These are phyloP conservation scores for Rhodophaea formosa DNA, from an alignment of 2,888 invertebrate genomes.

Conservation along the genomic window DNA sequence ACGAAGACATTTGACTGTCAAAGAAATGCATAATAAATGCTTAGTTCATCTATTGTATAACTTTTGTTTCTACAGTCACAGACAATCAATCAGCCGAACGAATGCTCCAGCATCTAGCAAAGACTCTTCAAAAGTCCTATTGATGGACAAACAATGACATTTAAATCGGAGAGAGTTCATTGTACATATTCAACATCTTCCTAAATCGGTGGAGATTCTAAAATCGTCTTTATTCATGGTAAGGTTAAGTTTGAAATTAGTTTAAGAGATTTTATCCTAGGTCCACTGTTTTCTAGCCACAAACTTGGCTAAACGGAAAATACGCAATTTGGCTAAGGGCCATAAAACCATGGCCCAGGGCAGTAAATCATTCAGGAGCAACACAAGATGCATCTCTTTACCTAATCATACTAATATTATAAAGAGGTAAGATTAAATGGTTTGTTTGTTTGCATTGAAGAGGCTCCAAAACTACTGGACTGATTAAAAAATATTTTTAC, in stretches of 20 bases:
- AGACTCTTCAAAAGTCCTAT: slow-evolving; percentile 31
- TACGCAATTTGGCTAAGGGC: too few relatives aligned
- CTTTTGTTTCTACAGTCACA: slow-evolving; percentile 7
- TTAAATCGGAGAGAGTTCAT: slow-evolving; percentile 61
- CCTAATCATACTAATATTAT: too few relatives aligned
- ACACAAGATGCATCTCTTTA: too few relatives aligned
- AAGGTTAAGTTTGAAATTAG: slow-evolving; percentile 31
- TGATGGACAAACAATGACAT: slow-evolving; percentile 49
- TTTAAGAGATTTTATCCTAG: slow-evolving; percentile 14
- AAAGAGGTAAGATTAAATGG: too few relatives aligned
- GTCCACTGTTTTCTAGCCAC: slow-evolving; percentile 41
- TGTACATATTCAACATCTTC: slow-evolving; percentile 44
- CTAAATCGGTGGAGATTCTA: slow-evolving; percentile 11
- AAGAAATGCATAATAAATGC: not conserved
- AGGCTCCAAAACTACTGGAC: too few relatives aligned
- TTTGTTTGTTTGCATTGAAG: too few relatives aligned
- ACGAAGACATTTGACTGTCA: not conserved
- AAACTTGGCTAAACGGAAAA: slow-evolving; percentile 32
- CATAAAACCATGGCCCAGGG: too few relatives aligned
- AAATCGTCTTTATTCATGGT: slow-evolving; percentile 30
- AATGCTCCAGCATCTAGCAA: slow-evolving; percentile 5
- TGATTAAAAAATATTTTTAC: too few relatives aligned
- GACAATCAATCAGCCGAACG: slow-evolving; percentile 17
- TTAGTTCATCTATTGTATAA: slow-evolving; percentile 6
- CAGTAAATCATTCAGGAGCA: too few relatives aligned